These are phyloP conservation scores for Halyomorpha halys DNA, from an alignment of 1,140 invertebrate genomes.

Conservation along the genomic window DNA sequence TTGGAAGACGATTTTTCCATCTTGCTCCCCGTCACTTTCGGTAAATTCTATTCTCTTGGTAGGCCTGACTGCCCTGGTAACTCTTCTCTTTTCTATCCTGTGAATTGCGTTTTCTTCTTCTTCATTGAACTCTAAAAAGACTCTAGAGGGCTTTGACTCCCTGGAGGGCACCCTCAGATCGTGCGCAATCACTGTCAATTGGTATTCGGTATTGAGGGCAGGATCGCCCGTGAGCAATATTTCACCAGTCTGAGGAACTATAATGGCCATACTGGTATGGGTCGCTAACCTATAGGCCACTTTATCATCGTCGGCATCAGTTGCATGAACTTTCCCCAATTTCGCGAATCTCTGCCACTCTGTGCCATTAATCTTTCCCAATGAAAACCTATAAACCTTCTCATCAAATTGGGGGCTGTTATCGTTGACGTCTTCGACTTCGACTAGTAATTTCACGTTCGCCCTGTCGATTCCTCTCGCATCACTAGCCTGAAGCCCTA, in stretches of 20 bases:
- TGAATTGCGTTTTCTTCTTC: conserved; percentile 40
- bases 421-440: conserved; percentile 78
- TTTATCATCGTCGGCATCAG: conserved; percentile 76
- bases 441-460: conserved; percentile 56
- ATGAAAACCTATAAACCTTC: conserved; percentile 64
- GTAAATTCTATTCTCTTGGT: conserved; percentile 87
- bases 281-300: conserved; percentile 70
- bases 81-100: conserved; percentile 62
- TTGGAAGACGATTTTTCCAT: conserved; percentile 78
- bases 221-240: conserved; percentile 68
- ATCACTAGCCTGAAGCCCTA: conserved; percentile 66
- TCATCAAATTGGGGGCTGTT: conserved; percentile 74
- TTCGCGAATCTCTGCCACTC: conserved; percentile 50
- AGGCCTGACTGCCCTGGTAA: conserved; percentile 76
- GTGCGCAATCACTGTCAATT: conserved; percentile 66
- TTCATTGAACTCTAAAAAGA: conserved; percentile 61
- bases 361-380: conserved; percentile 42
- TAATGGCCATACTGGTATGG: conserved; percentile 65
- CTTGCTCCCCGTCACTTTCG: conserved; percentile 77
- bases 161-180: conserved; percentile 58
- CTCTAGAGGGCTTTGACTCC: conserved; percentile 57
- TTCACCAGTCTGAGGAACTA: conserved; percentile 85
- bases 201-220: conserved; percentile 51
- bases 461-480: conserved; percentile 60
- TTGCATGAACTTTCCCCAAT: conserved; percentile 68